phyloP scores from a whole-genome alignment of 2,888 invertebrate genomes.

The Amiota minor region DNA sequence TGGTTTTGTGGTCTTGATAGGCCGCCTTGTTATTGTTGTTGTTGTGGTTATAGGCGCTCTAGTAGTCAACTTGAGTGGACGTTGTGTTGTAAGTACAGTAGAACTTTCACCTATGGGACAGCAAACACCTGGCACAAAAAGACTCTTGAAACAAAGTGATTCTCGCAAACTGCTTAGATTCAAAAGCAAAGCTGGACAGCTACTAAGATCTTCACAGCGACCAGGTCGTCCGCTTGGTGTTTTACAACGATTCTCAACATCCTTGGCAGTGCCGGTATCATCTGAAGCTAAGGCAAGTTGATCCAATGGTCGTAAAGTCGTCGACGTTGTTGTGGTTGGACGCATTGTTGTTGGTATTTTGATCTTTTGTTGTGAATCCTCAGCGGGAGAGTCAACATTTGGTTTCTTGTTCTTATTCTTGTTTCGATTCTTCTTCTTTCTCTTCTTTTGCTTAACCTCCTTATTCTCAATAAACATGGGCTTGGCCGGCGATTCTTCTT shows the following conservation, averaged over 20 bases:
- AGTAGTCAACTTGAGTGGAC: slow-evolving; percentile 66
- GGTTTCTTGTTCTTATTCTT: slow-evolving; percentile 69
- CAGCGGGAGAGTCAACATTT: slow-evolving; percentile 43
- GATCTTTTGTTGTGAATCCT: slow-evolving; percentile 57
- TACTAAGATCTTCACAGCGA: slow-evolving; percentile 89
- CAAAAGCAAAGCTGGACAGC: slow-evolving; percentile 87
- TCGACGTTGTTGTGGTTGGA: slow-evolving; percentile 57
- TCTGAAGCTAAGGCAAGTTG: slow-evolving; percentile 72
- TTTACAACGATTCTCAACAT: slow-evolving; percentile 80
- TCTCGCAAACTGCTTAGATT: slow-evolving; percentile 87
- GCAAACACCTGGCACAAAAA: slow-evolving; percentile 94
- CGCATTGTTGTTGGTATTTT: slow-evolving; percentile 60
- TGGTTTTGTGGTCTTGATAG: slow-evolving; percentile 64
- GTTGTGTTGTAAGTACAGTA: slow-evolving; percentile 68
- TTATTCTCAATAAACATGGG: slow-evolving; percentile 70
- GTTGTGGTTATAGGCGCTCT: slow-evolving; percentile 64
- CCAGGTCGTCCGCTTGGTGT: slow-evolving; percentile 88
- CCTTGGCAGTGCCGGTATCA: slow-evolving; percentile 73
- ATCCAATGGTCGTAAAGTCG: slow-evolving; percentile 50
- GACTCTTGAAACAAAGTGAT: slow-evolving; percentile 91
- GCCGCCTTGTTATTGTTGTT: slow-evolving; percentile 71
- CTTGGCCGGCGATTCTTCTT: slow-evolving; percentile 45
- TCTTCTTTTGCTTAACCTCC: slow-evolving; percentile 69
- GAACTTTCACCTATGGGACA: slow-evolving; percentile 79
- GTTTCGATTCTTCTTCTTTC: slow-evolving; percentile 69